Base-by-base conservation (phyloP, 2,113 vertebrate species). In the Xiphias gladius region DNA sequence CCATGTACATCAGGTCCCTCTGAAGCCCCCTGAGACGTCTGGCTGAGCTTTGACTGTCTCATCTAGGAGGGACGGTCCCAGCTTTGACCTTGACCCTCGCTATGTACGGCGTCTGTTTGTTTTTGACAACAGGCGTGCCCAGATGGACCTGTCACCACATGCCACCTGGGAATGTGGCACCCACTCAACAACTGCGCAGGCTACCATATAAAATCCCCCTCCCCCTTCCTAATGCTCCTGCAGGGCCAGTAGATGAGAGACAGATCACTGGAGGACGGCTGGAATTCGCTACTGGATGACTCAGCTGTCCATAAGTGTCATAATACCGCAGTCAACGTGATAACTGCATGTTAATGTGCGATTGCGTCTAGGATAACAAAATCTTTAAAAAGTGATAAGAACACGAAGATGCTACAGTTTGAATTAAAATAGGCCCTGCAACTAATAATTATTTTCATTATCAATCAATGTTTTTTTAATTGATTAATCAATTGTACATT, bases 121-220 rank as follows among this genome's bases (percentile, higher is more conserved):
- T 92, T 93, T 88, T 78, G 73, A 87, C 80, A 82, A 84, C 87
- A 93, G 88, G 86, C 79, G 68, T 73, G 86, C 66, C 91, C 86
- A 88, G 91, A 95, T 87, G 80, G 82, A 82, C 76, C 86, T 94
- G 93, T 96, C 95, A 95, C 69, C 92, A 94, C 93, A 91, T 95
- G 93, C 88, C 93, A 94, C 86, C 91, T 88, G 90, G 86, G 94
- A 95, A 96, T 96, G 93, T 95, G 64, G 83, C 95, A 95, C 94
- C 94, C 90, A 94, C 94, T 96, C 92, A 91, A 84, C 86, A 89
- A 86, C 80, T 79, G 80, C 67, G 82, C 86, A 88, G 86, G 89
- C 84, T 78, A 52, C 55, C 78, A 75, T 76, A 89, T 87, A 70
- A 92, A 92, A 85, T 74, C 24, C 69, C 73, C 64, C 75, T 69